Evolutionary conservation across 2,888 invertebrate species (phyloP), one percentile per base, ranked within the genome.

Genomic region (Autographa gamma): DNA sequence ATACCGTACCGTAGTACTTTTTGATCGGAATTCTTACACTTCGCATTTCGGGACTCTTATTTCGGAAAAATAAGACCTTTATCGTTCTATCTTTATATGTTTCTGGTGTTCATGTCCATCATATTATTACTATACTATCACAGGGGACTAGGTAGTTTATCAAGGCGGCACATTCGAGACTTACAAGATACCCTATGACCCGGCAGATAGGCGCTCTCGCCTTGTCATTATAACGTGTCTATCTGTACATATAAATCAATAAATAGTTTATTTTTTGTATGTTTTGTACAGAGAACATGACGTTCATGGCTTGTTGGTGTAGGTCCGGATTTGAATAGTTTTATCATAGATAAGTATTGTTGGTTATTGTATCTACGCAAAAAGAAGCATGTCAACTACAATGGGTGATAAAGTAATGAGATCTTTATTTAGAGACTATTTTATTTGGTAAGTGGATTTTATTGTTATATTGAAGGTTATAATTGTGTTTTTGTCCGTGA

Each of bases 141-240:
- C 31, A 63, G 66, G 77, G 67, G 19, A 68, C 62, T 73, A 73
- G 71, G 71, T 66, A 72, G 69, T 76, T 76, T 73, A 81, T 76
- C 84, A 72, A 73, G 64, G 81, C 83, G 76, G 79, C 71, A 81
- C 72, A 71, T 71, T 63, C 69, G 77, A 83, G 84, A 77, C 82
- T 58, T 54, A 48, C 19, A n/a, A 2, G 81, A 82, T 82, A 82
- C 56, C 76, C 81, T 62, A 18, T 83, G 84, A 81, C 79, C 83
- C 66, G 48, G 34, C 31, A 62, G 82, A 81, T 83, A 84, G 43
- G 74, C 60, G 65, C 52, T 52, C 38, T 48, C 61, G 71, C 66
- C 69, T 67, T 64, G 54, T 69, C 63, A 66, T 75, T 58, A 66
- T 63, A 64, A 63, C 72, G 65, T 71, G 73, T 71, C 73, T 69